A percentile compares a stretch with the other conserved stretches of the same genome.
These are phyloP conservation scores for Promerops cafer DNA, from an alignment of 2,113 vertebrate genomes.

Conservation along the genomic window DNA sequence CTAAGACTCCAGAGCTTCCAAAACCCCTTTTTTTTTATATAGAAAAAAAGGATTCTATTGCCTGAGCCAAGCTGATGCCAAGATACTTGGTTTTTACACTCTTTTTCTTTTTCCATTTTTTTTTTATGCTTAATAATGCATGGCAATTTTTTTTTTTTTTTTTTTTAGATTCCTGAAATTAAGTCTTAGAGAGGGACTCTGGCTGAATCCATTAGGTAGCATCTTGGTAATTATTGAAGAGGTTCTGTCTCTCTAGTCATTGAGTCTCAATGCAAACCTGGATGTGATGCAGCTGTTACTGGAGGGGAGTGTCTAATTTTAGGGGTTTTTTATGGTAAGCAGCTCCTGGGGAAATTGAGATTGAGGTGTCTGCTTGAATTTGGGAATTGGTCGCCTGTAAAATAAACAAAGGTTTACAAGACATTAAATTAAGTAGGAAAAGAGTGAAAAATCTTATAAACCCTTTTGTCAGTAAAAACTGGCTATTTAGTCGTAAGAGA, in stretches of 20 bases:
- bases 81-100: not conserved
- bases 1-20: not conserved
- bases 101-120: not conserved
- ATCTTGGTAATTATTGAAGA: not conserved
- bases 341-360: not conserved
- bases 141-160: not conserved
- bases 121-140: not conserved
- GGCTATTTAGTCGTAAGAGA: not conserved
- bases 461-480: not conserved
- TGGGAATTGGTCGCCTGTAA: not conserved
- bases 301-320: not conserved
- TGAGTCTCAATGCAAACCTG: not conserved
- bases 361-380: not conserved
- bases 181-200: not conserved
- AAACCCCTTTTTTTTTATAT: not conserved
- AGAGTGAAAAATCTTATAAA: not conserved
- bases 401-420: not conserved
- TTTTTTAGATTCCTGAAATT: not conserved
- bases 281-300: not conserved
- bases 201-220: not conserved
- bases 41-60: not conserved
- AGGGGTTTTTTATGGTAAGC: not conserved
- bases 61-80: not conserved
- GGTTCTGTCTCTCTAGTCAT: not conserved
- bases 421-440: not conserved